These are phyloP conservation scores for Lemur catta DNA, from an alignment of 2,797 vertebrate genomes.

Conservation along the genomic window DNA sequence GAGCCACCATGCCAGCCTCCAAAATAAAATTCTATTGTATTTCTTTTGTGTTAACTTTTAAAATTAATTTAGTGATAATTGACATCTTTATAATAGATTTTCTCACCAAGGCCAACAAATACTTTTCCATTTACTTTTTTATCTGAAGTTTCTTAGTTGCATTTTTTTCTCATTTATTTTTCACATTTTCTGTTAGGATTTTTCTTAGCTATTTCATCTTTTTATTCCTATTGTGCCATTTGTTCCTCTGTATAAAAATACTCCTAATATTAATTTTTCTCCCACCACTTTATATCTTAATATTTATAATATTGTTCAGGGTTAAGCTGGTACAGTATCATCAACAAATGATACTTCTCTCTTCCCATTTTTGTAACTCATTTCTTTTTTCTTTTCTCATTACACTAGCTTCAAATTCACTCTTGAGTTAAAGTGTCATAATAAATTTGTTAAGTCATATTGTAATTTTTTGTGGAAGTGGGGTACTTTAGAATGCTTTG, in stretches of 20 bases:
- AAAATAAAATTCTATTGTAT: neutral
- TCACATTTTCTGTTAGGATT: neutral
- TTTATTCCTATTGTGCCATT: neutral
- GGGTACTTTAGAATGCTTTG: neutral
- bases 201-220: neutral
- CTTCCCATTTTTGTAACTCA: neutral
- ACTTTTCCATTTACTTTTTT: neutral
- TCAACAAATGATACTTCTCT: neutral
- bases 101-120: neutral
- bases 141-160: neutral
- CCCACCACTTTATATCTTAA: neutral
- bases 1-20: neutral
- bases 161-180: neutral
- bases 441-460: neutral
- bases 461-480: neutral
- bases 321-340: neutral
- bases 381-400: neutral
- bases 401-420: neutral
- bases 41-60: neutral
- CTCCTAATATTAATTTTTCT: neutral
- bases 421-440: neutral
- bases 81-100: neutral
- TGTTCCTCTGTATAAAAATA: neutral
- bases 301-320: neutral
- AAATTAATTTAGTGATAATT: neutral